phyloP scores from a whole-genome alignment of 2,797 vertebrate genomes.

The Sebastes kiyomatsui region DNA sequence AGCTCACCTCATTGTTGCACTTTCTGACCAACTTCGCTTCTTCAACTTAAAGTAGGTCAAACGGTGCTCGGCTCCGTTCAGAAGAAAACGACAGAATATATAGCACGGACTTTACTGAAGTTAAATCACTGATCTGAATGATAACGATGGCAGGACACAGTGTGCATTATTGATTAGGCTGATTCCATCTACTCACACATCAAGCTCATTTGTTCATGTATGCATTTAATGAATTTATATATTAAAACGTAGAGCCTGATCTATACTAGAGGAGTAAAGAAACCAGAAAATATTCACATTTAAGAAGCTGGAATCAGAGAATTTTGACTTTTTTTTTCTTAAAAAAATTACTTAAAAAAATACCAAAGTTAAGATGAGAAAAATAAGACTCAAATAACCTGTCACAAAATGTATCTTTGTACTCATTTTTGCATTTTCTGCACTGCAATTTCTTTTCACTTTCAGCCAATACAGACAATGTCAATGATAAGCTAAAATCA shows the following conservation, averaged over 20 bases:
- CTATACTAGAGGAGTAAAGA: too few species aligned
- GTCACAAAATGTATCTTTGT: not conserved
- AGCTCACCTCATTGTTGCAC: conserved; percentile 43
- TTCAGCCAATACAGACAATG: not conserved
- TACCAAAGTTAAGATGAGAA: not conserved
- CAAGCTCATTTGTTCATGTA: not conserved
- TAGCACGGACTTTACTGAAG: not conserved
- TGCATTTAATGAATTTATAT: not conserved
- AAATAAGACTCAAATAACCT: not conserved
- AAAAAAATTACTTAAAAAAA: too few species aligned
- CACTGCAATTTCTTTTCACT: not conserved
- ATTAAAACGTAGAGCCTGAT: not conserved
- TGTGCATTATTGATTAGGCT: not conserved
- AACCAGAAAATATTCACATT: too few species aligned
- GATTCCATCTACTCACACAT: not conserved
- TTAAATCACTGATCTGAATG: not conserved
- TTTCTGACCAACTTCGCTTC: conserved; percentile 43
- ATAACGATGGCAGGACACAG: not conserved
- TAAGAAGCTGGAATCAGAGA: too few species aligned
- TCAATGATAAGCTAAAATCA: not conserved
- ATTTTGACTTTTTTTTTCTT: too few species aligned
- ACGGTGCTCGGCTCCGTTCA: not conserved
- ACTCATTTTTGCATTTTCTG: not conserved
- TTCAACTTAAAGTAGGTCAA: conserved; percentile 57
- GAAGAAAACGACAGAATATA: not conserved